Conservation (phyloP, 2,113 vertebrate species). For the Nyctereutes procyonoides region DNA sequence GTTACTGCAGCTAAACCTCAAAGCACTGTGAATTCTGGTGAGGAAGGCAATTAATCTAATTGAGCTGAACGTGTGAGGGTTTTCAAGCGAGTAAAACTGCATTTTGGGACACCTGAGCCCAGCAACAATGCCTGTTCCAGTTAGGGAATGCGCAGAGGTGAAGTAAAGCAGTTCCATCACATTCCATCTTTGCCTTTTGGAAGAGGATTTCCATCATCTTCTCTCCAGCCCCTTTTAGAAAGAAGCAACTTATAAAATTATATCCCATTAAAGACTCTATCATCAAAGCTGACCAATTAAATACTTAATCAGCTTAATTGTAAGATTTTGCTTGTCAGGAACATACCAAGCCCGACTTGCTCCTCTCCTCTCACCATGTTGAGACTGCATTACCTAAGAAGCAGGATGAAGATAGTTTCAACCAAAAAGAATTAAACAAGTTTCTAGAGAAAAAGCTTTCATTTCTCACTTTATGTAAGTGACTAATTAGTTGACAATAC, state of each 20-base stretch:
- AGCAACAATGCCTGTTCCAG: not conserved
- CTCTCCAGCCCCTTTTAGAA: not conserved
- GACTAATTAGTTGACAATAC: not conserved
- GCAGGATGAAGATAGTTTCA: not conserved
- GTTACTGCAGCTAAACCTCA: conserved; percentile 15
- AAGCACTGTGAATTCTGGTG: not conserved
- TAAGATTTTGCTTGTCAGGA: not conserved
- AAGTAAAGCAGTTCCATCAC: not conserved
- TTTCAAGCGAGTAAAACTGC: conserved; percentile 32
- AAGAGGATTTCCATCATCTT: not conserved
- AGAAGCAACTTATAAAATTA: conserved; percentile 1
- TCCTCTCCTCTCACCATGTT: not conserved
- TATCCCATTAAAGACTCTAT: conserved; percentile 31
- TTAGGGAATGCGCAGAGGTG: not conserved
- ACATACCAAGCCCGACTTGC: not conserved
- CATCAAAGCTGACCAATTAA: not conserved
- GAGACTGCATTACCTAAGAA: not conserved
- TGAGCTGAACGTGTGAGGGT: conserved; percentile 50
- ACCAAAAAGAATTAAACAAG: not conserved
- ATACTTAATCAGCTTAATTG: conserved; percentile 26
- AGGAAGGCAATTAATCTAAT: conserved; percentile 54
- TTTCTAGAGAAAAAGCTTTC: not conserved
- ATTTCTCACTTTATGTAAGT: not conserved
- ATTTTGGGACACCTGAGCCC: not conserved
- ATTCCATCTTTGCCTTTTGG: conserved; percentile 30